Evolutionary conservation across 92 coral and sea anemone genomes (phyloP), one percentile per base, ranked within the genome.

Genomic region (Parazoanthus swiftii): DNA sequence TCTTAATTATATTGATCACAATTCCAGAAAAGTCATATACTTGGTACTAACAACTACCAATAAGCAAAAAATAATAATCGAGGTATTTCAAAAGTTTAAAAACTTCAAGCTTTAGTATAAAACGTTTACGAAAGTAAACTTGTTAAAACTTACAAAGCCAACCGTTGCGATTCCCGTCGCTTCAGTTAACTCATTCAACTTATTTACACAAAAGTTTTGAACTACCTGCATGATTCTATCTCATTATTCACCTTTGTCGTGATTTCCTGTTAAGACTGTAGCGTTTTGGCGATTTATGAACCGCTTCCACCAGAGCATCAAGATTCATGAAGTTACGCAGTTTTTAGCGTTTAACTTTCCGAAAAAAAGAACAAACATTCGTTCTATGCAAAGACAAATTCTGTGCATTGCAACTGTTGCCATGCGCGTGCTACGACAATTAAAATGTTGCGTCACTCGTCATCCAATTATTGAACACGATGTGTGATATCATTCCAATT

Each of bases 251-350:
- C 87, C 79, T 84, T 84, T 58, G 87, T 46, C 51, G 46, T 25
- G 87, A 84, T 51, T 84, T 84, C 79, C 87, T 84, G 87, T 84
- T 84, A 23, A 84, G 77, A 73, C 87, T 84, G 77, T 84, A 84
- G 44, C 87, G 87, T 70, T 84, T 84, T 44, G 87, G 87, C 48
- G 87, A 84, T 84, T 84, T 84, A 71, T 51, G 20, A 70, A 84
- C 67, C 29, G 46, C 66, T 25, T 84, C 66, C 54, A 43, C 67
- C 9, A 23, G 29, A 71, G 5, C 63, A 72, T 71, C 3, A 15
- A 71, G 26, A 48, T 84, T 84, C 87, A 84, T 84, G 39, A n/a
- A 8, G 6, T 29, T 15, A 71, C 33, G 1, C 26, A 16, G 63
- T 70, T 82, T 39, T 1, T 21, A 13, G n/a, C 21, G 5, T 10